A percentile compares a stretch with the other conserved stretches of the same genome.
Conservation (phyloP, 2,888 invertebrate species). For the Junonia oenone region DNA sequence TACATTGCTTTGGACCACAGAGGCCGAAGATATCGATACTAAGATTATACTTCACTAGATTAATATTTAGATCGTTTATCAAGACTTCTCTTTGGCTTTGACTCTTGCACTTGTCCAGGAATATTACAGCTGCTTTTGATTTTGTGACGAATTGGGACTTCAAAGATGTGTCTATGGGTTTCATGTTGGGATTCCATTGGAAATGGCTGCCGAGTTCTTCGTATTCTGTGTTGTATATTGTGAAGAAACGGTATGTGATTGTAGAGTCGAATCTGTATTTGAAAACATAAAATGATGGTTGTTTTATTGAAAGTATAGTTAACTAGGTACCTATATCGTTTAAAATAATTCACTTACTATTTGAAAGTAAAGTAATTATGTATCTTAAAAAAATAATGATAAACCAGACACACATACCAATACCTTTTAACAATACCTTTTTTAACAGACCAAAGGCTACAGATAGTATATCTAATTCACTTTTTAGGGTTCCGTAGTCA, state of each 20-base stretch:
- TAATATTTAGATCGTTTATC: conserved; percentile 51
- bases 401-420: too few relatives aligned
- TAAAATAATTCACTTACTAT: too few relatives aligned
- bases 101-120: conserved; percentile 53
- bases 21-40: conserved; percentile 75
- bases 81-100: conserved; percentile 50
- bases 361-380: too few relatives aligned
- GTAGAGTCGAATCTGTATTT: conserved; percentile 50
- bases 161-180: conserved; percentile 33
- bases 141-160: conserved; percentile 44
- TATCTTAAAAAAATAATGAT: too few relatives aligned
- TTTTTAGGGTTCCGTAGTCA: too few relatives aligned
- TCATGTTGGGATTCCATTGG: conserved; percentile 42
- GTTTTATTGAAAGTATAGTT: too few relatives aligned
- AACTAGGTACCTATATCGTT: too few relatives aligned
- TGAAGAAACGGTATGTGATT: conserved; percentile 46
- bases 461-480: too few relatives aligned
- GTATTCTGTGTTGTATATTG: conserved; percentile 40
- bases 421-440: too few relatives aligned
- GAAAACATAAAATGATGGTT: too few relatives aligned
- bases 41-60: conserved; percentile 56
- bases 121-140: conserved; percentile 51
- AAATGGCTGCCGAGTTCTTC: conserved; percentile 42
- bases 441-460: too few relatives aligned
- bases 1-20: conserved; percentile 63